Evolutionary conservation across 2,113 vertebrate species (phyloP), one percentile per base, ranked within the genome.

Genomic region (Leiothrix lutea): DNA sequence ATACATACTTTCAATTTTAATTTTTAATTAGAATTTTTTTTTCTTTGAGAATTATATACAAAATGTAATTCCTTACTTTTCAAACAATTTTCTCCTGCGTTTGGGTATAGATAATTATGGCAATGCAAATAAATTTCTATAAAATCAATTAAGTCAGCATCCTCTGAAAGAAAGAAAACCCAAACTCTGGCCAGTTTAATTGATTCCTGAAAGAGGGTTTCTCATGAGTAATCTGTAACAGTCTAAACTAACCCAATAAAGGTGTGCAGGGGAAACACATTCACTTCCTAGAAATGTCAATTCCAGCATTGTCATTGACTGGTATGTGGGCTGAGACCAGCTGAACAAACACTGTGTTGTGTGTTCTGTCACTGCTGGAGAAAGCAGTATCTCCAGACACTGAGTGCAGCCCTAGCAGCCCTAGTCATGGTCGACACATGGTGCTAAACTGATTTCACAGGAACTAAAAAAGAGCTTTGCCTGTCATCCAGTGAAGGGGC

Each of bases 401-500:
- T 5, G 24, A 36, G 17, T 48, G 35, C 73, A 56, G 45, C 72
- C 40, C 31, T 40, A 4, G 45, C 67, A 83, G 40, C 54, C 54
- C 54, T 7, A 14, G 23, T n/a, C 33, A 7, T 29, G 50, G n/a
- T 56, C 0, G 0, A 44, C 1, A 11, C 26, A 8, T 29, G 60
- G 22, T 90, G 78, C 66, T 87, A 42, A 84, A 58, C 33, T 0
- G 0, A 21, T 48, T 48, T 67, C 57, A 38, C 12, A 81, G 45
- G 47, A 74, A 26, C 12, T 10, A 66, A 40, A 66, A 74, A 54
- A 31, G 44, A 80, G 12, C 47, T 88, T 81, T 58, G 16, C 36
- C 26, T 84, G 4, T 71, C 38, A 54, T 12, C 16, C 5, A 5
- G n/a, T 48, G 51, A 45, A 50, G 44, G 29, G 45, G 35, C 14